These are phyloP conservation scores for Nasua narica DNA, from an alignment of 2,797 vertebrate species.

Conservation along the genomic window DNA sequence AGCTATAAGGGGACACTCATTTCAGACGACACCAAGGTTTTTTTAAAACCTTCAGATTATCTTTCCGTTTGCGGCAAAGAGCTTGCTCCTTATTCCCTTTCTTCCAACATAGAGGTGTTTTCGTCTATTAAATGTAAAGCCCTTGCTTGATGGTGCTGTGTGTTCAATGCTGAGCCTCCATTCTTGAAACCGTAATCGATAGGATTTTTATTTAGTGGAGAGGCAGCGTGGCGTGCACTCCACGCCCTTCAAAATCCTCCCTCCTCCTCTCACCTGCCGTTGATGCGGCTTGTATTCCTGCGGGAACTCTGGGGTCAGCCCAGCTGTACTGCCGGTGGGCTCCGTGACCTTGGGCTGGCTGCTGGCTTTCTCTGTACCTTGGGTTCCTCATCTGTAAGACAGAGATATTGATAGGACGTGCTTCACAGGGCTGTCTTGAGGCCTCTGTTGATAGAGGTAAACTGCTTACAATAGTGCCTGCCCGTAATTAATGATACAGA, in stretches of 20 bases:
- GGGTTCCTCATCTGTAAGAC: slow-evolving; percentile 26
- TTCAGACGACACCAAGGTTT: background rate
- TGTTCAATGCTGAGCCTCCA: background rate
- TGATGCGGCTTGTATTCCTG: background rate
- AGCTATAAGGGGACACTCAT: background rate
- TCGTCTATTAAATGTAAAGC: slow-evolving; percentile 4
- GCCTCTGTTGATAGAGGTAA: background rate
- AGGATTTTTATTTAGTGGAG: slow-evolving; percentile 19
- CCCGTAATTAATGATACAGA: background rate
- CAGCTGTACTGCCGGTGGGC: background rate
- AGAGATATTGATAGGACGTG: slow-evolving; percentile 5
- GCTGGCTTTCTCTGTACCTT: slow-evolving; percentile 40
- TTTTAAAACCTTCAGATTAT: background rate
- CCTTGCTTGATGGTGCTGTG: background rate
- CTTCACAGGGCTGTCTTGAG: background rate
- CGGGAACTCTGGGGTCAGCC: background rate
- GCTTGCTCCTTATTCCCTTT: background rate
- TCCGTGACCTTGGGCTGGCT: background rate
- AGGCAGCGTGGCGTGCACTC: background rate
- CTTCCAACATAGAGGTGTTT: background rate
- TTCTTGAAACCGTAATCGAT: background rate
- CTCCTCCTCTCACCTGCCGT: background rate
- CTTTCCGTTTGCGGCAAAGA: background rate
- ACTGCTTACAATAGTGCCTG: slow-evolving; percentile 1
- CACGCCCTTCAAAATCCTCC: background rate